Conservation (phyloP, 2,113 vertebrate species). For the Nerophis ophidion region DNA sequence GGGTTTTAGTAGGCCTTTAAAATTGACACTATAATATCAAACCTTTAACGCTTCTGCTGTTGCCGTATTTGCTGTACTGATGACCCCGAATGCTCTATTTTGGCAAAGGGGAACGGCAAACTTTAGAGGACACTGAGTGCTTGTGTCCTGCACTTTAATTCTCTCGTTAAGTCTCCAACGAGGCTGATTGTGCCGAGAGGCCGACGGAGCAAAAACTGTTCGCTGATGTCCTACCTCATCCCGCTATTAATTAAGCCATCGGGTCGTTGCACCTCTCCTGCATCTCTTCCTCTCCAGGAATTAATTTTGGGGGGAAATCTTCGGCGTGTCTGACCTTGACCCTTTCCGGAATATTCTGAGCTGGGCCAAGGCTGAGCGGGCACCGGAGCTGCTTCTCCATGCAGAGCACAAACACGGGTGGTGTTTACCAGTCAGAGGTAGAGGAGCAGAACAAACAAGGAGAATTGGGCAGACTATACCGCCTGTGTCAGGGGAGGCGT, state of each 20-base stretch:
- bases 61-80: slow-evolving; percentile 20
- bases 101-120: slow-evolving; percentile 48
- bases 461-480: slow-evolving; percentile 35
- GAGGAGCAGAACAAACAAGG: slow-evolving; percentile 56
- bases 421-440: slow-evolving; percentile 62
- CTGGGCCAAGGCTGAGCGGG: slow-evolving; percentile 47
- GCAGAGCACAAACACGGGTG: slow-evolving; percentile 52
- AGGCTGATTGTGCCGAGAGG: slow-evolving; percentile 45
- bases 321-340: slow-evolving; percentile 70
- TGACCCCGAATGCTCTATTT: slow-evolving; percentile 54
- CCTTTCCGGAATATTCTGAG: slow-evolving; percentile 61
- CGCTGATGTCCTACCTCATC: slow-evolving; percentile 24
- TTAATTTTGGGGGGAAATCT: slow-evolving; percentile 66
- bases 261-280: slow-evolving; percentile 32
- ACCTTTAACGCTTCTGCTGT: slow-evolving; percentile 6
- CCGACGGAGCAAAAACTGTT: slow-evolving; percentile 35
- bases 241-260: slow-evolving; percentile 35
- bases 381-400: slow-evolving; percentile 50
- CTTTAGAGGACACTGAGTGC: slow-evolving; percentile 57
- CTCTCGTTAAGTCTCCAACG: slow-evolving; percentile 63
- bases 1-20: too few relatives aligned
- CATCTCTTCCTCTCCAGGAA: slow-evolving; percentile 40
- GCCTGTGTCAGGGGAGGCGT: slow-evolving; percentile 16
- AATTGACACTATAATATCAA: too few relatives aligned
- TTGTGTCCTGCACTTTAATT: slow-evolving; percentile 68